phyloP scores from a whole-genome alignment of 1,140 invertebrate genomes.

The Camponotus floridanus region DNA sequence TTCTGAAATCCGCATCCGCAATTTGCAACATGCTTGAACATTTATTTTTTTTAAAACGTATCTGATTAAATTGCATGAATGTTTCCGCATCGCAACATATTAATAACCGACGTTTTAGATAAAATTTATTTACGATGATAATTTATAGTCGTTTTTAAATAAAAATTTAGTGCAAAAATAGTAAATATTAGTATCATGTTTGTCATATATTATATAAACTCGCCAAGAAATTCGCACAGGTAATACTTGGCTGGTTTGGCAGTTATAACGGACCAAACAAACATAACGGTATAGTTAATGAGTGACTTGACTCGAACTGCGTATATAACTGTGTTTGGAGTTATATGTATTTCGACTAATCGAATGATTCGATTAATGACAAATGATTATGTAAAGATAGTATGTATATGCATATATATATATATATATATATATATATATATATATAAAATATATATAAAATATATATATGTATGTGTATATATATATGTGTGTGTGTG shows the following conservation, averaged over 20 bases:
- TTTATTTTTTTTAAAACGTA: not conserved
- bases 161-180: slow-evolving; percentile 52
- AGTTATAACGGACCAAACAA: slow-evolving; percentile 85
- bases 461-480: not conserved
- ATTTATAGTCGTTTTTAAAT: not conserved
- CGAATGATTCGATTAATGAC: slow-evolving; percentile 38
- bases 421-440: too few relatives aligned
- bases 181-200: not conserved
- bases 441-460: too few relatives aligned
- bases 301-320: slow-evolving; percentile 64
- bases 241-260: slow-evolving; percentile 78
- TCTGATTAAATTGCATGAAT: not conserved
- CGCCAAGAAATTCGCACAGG: slow-evolving; percentile 43
- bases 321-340: slow-evolving; percentile 52
- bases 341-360: slow-evolving; percentile 57
- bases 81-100: not conserved
- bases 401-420: not conserved
- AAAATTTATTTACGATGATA: slow-evolving; percentile 36
- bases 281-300: slow-evolving; percentile 85
- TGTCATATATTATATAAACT: not conserved
- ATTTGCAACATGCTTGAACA: not conserved
- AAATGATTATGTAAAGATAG: not conserved
- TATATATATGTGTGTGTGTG: not conserved
- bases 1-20: not conserved
- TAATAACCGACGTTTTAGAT: slow-evolving; percentile 9